These are phyloP conservation scores for Phalacrocorax carbo DNA, from an alignment of 2,113 vertebrate genomes.

Conservation along the genomic window DNA sequence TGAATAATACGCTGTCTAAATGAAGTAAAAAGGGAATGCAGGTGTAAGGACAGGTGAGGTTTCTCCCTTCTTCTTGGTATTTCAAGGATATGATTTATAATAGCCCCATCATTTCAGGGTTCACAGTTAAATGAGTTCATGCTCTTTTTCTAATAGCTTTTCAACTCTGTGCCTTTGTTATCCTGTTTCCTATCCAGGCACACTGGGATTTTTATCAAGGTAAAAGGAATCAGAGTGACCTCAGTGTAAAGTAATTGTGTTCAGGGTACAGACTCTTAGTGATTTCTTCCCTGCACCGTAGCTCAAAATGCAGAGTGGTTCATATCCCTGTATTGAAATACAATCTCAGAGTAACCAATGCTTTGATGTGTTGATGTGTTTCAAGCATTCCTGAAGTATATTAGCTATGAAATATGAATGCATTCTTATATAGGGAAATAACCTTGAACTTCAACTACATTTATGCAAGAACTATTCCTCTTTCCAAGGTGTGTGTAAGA, in stretches of 20 bases:
- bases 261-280: neutral
- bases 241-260: neutral
- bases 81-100: neutral
- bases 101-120: neutral
- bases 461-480: neutral
- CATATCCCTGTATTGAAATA: neutral
- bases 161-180: neutral
- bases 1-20: neutral
- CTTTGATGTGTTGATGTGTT: neutral
- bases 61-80: neutral
- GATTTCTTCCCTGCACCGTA: neutral
- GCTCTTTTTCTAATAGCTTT: neutral
- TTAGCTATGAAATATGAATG: neutral
- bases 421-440: neutral
- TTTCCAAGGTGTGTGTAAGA: neutral
- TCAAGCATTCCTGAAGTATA: neutral
- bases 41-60: neutral
- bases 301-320: neutral
- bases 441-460: neutral
- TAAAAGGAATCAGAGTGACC: neutral
- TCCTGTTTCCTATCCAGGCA: neutral
- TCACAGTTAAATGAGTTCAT: neutral
- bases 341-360: neutral
- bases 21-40: neutral
- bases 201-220: neutral